phyloP scores from a whole-genome alignment of 1,140 invertebrate genomes.

The Parasteatoda tepidariorum region DNA sequence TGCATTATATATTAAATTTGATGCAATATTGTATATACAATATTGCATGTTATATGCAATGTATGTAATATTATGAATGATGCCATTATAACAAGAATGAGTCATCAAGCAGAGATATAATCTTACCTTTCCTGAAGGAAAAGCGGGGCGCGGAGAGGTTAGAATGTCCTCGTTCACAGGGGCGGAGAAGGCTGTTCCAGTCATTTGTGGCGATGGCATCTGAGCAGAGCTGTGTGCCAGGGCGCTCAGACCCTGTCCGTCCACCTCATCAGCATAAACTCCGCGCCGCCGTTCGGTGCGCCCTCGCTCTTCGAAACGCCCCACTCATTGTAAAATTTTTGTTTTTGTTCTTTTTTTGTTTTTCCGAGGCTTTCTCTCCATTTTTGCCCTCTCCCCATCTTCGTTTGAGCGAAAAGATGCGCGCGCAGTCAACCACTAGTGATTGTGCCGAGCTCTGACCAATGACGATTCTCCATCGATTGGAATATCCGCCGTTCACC shows the following conservation, averaged over 20 bases:
- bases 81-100: too few species aligned
- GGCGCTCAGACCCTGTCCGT: too few species aligned
- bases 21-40: too few species aligned
- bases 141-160: not conserved
- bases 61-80: too few species aligned
- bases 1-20: too few species aligned
- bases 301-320: not conserved
- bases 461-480: not conserved
- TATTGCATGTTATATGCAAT: too few species aligned
- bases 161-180: not conserved
- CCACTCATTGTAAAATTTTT: not conserved
- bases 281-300: not conserved
- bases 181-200: not conserved
- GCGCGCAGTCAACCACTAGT: not conserved
- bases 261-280: not conserved
- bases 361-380: not conserved
- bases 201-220: not conserved
- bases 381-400: not conserved
- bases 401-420: not conserved
- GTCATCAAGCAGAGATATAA: too few species aligned
- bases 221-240: not conserved
- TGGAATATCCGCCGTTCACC: not conserved
- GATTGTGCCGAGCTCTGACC: not conserved
- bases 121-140: not conserved
- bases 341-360: not conserved